Conservation (phyloP, 2,113 vertebrate species). For the Cavia aperea region DNA sequence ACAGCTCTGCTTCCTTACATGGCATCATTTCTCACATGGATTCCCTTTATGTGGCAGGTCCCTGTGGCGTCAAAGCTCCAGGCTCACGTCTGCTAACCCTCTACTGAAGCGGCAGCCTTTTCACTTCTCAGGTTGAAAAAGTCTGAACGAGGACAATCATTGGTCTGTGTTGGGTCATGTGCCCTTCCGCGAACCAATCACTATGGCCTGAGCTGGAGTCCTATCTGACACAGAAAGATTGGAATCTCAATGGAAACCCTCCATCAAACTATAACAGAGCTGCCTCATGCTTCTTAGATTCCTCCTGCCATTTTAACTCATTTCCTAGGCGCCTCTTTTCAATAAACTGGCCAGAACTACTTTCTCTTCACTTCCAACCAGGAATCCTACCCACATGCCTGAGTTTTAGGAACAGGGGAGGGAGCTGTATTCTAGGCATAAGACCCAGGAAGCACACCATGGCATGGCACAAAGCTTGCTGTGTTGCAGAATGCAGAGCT, state of each 20-base stretch:
- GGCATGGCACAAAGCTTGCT: not conserved
- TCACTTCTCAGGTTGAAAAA: not conserved
- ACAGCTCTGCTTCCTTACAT: not conserved
- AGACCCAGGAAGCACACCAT: not conserved
- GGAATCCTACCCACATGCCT: not conserved
- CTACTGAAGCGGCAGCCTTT: not conserved
- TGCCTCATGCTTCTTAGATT: rapidly evolving
- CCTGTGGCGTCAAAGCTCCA: not conserved
- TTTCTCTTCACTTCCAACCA: not conserved
- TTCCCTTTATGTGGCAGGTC: not conserved
- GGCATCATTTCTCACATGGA: not conserved
- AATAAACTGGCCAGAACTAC: not conserved
- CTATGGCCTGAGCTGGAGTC: not conserved
- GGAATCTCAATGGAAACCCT: not conserved
- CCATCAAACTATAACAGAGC: rapidly evolving
- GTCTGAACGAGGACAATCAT: not conserved
- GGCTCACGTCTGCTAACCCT: not conserved
- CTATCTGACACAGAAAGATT: not conserved
- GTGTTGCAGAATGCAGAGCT: not conserved
- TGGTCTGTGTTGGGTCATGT: too few relatives aligned
- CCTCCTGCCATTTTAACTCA: not conserved
- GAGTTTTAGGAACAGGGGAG: not conserved
- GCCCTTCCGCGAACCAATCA: not conserved
- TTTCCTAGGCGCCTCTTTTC: not conserved
- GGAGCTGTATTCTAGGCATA: not conserved